Percentiles rank a stretch among this genome's conserved stretches.
Conservation (phyloP, 2,888 invertebrate genomes). For the Idaea dimidiata region DNA sequence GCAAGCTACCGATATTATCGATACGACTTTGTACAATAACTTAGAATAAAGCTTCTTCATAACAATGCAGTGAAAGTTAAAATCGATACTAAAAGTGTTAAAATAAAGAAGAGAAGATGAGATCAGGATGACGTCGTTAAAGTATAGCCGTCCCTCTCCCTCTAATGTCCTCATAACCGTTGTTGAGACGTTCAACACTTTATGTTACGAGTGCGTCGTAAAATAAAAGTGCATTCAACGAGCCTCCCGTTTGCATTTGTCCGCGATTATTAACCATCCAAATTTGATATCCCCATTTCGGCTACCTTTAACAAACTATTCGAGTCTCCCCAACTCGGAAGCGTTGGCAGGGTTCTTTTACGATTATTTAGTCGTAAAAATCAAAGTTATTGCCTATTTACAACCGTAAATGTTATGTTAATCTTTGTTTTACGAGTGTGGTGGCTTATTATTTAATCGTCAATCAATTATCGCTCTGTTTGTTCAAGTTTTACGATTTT, state of each 20-base stretch:
- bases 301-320: conserved; percentile 28
- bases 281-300: conserved; percentile 39
- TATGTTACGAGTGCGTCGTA: conserved; percentile 77
- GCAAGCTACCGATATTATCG: not conserved
- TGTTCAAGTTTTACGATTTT: conserved; percentile 55
- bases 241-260: conserved; percentile 74
- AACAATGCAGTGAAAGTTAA: not conserved
- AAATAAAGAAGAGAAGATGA: conserved; percentile 1
- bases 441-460: conserved; percentile 78
- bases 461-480: conserved; percentile 73
- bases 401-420: conserved; percentile 78
- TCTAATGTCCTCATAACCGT: conserved; percentile 58
- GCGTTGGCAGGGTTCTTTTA: conserved; percentile 74
- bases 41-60: not conserved
- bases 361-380: conserved; percentile 83
- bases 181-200: conserved; percentile 77
- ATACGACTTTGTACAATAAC: not conserved
- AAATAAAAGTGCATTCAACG: conserved; percentile 80
- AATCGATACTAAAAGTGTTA: not conserved
- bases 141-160: conserved; percentile 33
- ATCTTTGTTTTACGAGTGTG: conserved; percentile 78
- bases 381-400: conserved; percentile 82
- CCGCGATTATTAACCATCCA: conserved; percentile 64
- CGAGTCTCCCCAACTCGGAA: conserved; percentile 48
- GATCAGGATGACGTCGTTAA: conserved; percentile 5